A percentile compares a stretch with the other conserved stretches of the same genome.
phyloP scores from a whole-genome alignment of 1,140 invertebrate genomes.

The Formica exsecta region DNA sequence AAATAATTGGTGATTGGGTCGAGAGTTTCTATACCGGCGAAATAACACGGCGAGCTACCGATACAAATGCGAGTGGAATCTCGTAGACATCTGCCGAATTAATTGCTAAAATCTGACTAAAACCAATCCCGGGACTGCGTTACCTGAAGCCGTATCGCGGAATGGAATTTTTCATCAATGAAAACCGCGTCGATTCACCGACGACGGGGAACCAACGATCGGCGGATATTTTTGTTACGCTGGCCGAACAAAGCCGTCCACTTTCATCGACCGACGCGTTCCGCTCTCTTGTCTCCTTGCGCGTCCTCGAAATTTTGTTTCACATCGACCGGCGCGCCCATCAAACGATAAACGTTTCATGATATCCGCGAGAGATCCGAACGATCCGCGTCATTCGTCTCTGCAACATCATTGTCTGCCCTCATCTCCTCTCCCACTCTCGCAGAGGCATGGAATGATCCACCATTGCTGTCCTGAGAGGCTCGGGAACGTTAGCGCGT shows the following conservation, averaged over 20 bases:
- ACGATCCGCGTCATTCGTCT: slow-evolving; percentile 62
- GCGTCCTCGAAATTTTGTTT: slow-evolving; percentile 67
- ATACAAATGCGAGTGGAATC: not conserved
- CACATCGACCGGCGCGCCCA: slow-evolving; percentile 42
- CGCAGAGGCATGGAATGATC: slow-evolving; percentile 57
- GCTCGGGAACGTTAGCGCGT: slow-evolving; percentile 9
- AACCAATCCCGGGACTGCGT: slow-evolving; percentile 43
- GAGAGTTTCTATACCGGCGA: not conserved
- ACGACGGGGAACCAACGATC: slow-evolving; percentile 34
- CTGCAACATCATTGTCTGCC: slow-evolving; percentile 59
- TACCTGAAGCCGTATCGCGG: slow-evolving; percentile 44
- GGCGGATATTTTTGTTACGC: slow-evolving; percentile 69
- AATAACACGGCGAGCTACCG: not conserved
- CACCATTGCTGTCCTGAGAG: slow-evolving; percentile 64
- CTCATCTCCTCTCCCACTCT: not conserved
- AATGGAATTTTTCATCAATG: slow-evolving; percentile 59
- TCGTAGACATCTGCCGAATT: slow-evolving; percentile 16
- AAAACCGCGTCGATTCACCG: slow-evolving; percentile 31
- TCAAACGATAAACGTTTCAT: slow-evolving; percentile 33
- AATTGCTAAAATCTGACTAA: slow-evolving; percentile 55
- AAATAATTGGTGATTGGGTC: slow-evolving; percentile 32
- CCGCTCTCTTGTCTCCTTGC: slow-evolving; percentile 60
- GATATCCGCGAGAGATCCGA: slow-evolving; percentile 33
- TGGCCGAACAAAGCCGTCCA: slow-evolving; percentile 50
- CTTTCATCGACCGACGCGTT: slow-evolving; percentile 42